phyloP scores from a whole-genome alignment of 2,113 vertebrate genomes.

The Lathamus discolor region DNA sequence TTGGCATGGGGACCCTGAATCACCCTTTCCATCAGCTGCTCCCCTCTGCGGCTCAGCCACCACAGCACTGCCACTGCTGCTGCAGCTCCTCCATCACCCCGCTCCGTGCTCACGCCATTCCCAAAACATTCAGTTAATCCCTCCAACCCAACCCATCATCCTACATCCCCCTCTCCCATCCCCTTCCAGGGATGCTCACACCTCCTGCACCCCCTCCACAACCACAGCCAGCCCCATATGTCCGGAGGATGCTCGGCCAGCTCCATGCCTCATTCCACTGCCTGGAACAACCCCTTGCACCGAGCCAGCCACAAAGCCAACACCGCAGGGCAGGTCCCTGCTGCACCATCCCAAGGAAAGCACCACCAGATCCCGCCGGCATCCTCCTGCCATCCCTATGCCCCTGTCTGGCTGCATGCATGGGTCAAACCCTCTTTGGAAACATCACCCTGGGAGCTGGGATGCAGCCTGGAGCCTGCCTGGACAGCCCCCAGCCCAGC shows the following conservation, averaged over 20 bases:
- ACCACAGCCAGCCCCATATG: background rate
- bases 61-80: background rate
- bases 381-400: background rate
- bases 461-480: background rate
- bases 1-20: background rate
- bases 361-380: fast-evolving
- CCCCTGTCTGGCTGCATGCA: background rate
- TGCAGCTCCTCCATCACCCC: fast-evolving
- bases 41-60: background rate
- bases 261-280: background rate
- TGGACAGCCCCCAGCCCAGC: background rate
- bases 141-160: background rate
- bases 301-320: background rate
- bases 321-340: fast-evolving
- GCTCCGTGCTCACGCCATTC: background rate
- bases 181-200: background rate
- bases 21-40: background rate
- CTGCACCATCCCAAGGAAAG: background rate
- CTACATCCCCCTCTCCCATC: background rate
- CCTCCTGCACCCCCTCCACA: background rate
- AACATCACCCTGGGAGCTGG: background rate
- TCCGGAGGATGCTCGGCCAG: background rate
- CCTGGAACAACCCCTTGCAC: background rate
- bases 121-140: background rate
- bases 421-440: background rate